Base-by-base conservation (phyloP, 1,140 invertebrate genomes). In the Brachionus angularis region DNA sequence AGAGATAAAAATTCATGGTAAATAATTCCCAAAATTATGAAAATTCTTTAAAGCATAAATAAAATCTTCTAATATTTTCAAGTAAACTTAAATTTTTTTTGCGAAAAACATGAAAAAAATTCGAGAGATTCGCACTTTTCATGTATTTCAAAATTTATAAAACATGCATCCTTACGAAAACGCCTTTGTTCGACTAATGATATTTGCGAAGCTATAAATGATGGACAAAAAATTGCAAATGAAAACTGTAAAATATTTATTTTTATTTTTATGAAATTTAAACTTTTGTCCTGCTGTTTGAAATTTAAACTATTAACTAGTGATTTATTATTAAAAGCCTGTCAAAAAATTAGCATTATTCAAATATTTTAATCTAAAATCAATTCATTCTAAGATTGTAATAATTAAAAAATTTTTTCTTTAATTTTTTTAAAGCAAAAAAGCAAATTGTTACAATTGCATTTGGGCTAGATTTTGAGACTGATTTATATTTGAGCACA, bases 81-180 rank as follows among this genome's bases (percentile, higher is more conserved):
- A 55, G 52, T 55, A 12, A 55, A 55, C 23, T 33, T 55, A 34
- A 55, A 55, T 34, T 55, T 25, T 12, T 55, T 55, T 34, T 55
- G 52, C 21, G 52, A 55, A 33, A 55, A 55, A 55, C 52, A 55
- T 55, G 52, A 31, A 14, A 55, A 55, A 55, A 55, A 55, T 55
- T 33, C 31, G 36, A 55, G 52, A 55, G 52, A 55, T 55, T 2
- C 52, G 34, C 52, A 55, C 36, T 55, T 55, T 36, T 55, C 50
- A 5, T 55, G 52, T 33, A 36, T 55, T 55, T 34, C 52, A 34
- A n/a, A 33, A 18, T 55, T 55, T 55, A 5, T 55, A 34, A 7
- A 34, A 14, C 16, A 1, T 33, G 29, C 18, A 34, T 55, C 52
- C 3, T 21, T 55, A 7, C 34, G 14, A 36, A 55, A 33, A 55